These are phyloP conservation scores for Microcebus jonahi DNA, from an alignment of 2,113 vertebrate species.

Conservation along the genomic window DNA sequence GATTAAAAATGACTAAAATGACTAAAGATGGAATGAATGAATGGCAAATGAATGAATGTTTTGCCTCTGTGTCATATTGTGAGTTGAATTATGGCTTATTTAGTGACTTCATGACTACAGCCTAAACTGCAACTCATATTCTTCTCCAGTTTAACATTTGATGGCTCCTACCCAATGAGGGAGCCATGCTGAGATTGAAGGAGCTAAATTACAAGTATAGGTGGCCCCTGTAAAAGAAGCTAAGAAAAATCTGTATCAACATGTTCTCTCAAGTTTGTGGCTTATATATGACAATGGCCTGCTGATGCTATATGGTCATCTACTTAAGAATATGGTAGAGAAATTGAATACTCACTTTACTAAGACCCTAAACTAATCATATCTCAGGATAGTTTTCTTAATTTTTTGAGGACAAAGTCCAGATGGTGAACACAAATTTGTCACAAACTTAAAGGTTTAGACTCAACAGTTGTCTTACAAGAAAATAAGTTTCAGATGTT, in stretches of 20 bases:
- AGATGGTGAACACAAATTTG: background rate
- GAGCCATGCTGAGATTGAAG: background rate
- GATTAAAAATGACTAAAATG: background rate
- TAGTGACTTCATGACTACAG: background rate
- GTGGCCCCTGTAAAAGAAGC: background rate
- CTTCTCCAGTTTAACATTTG: background rate
- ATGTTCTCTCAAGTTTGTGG: constrained; percentile 25
- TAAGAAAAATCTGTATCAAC: background rate
- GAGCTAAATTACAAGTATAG: background rate
- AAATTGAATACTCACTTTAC: constrained; percentile 29
- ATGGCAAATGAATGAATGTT: constrained; percentile 18
- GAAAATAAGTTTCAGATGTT: constrained; percentile 15
- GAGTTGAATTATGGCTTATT: constrained; percentile 2
- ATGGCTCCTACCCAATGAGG: background rate
- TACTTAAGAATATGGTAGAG: background rate
- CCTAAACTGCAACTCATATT: background rate
- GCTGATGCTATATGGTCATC: background rate
- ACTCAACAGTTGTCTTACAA: constrained; percentile 21
- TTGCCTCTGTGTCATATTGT: background rate
- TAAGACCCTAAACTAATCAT: background rate
- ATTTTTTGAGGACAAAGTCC: constrained; percentile 4
- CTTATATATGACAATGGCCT: background rate
- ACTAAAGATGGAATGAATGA: background rate
- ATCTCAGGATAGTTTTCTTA: background rate
- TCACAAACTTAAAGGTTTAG: constrained; percentile 23